A percentile compares a stretch with the other conserved stretches of the same genome.
Conservation (phyloP, 2,888 invertebrate species). For the Deilephila elpenor region DNA sequence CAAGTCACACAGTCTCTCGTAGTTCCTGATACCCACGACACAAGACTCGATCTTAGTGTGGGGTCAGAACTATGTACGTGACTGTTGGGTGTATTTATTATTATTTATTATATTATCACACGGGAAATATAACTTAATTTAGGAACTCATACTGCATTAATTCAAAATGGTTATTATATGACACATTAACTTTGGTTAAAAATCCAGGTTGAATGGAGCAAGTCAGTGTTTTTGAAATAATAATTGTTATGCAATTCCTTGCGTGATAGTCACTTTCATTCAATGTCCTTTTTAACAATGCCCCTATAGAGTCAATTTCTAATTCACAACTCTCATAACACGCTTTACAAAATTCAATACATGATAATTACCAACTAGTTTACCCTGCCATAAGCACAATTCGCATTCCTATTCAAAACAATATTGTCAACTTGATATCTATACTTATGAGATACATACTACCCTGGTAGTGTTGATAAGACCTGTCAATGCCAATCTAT, state of each 20-base stretch:
- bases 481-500: neutral
- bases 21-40: too few species aligned
- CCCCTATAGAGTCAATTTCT: neutral
- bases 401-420: constrained; percentile 43
- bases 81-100: too few species aligned
- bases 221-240: too few species aligned
- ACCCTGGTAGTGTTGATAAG: neutral
- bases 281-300: neutral
- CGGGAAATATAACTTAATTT: too few species aligned
- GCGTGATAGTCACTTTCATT: neutral
- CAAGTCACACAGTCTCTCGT: too few species aligned
- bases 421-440: constrained; percentile 29
- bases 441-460: neutral
- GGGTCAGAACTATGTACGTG: too few species aligned
- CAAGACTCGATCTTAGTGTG: too few species aligned
- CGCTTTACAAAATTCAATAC: constrained; percentile 25
- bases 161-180: too few species aligned
- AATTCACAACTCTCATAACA: neutral
- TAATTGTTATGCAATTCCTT: neutral
- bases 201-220: too few species aligned
- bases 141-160: too few species aligned
- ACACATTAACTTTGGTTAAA: too few species aligned
- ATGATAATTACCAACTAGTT: constrained; percentile 33
- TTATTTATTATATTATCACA: too few species aligned
- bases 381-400: constrained; percentile 52